Evolutionary conservation across 2,113 vertebrate species (phyloP).

Genomic region (Meleagris gallopavo): DNA sequence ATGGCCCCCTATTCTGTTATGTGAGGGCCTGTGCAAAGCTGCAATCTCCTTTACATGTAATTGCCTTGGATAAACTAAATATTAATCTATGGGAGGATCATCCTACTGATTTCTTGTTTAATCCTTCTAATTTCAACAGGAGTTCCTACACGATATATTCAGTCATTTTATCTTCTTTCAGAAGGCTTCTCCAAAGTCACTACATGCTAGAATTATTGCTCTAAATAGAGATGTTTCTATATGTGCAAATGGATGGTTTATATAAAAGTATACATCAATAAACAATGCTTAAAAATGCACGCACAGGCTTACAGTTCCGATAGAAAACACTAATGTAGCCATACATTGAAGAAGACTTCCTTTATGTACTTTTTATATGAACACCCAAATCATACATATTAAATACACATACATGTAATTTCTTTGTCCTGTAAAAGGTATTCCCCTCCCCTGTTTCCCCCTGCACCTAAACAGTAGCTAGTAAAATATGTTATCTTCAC

Average conservation of each 20-base stretch:
- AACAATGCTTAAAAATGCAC: neutral
- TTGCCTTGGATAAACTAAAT: neutral
- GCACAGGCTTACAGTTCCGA: neutral
- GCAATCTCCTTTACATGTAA: neutral
- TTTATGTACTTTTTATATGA: neutral
- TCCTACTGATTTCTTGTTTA: neutral
- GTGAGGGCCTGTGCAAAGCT: neutral
- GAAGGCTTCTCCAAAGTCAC: neutral
- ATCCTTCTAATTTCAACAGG: neutral
- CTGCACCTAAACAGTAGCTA: neutral
- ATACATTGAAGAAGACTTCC: neutral
- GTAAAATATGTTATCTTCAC: slow-evolving; percentile 17
- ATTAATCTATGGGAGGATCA: neutral
- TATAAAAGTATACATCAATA: neutral
- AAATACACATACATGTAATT: neutral
- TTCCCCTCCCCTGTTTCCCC: neutral
- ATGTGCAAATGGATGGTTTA: neutral
- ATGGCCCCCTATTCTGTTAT: neutral
- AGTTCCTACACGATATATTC: neutral
- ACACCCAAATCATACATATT: rapidly evolving
- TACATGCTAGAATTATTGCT: rapidly evolving
- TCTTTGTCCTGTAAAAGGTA: neutral
- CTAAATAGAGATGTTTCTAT: neutral
- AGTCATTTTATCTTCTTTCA: neutral
- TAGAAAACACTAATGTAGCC: neutral